Base-by-base conservation (phyloP, 2,113 vertebrate genomes). In the Orycteropus afer region DNA sequence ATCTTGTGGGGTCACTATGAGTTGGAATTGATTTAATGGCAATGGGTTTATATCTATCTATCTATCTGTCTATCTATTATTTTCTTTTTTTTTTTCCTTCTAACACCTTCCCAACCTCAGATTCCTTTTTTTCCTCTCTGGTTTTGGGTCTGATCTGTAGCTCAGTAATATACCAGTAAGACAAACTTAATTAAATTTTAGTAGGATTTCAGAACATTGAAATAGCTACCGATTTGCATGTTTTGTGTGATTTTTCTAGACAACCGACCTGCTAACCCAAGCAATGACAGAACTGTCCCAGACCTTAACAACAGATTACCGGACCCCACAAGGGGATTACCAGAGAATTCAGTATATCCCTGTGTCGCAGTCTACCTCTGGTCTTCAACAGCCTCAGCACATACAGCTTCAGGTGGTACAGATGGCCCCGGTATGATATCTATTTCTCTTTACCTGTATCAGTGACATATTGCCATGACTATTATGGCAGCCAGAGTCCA, bases 281-380 rank as follows among this genome's bases (percentile, higher is more conserved):
- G 99, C 99, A 5, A 99, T 99, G 99, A 99, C 99, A 0, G 99
- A 99, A 97, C 98, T 99, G 57, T 99, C 99, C 25, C 99, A 99
- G 98, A 99, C 99, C 3, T 98, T 99, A 94, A 99, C 99, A 1
- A 99, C 99, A 1, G 99, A 99, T 98, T 99, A 99, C 97, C 98
- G 99, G 51, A 99, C 99, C 0, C 97, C 99, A 0, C 99, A 99
- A 97, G 99, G 99, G 1, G 99, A 99, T 92, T 99, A 99, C 97
- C 99, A 99, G 98, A 98, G 99, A 67, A 99, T 99, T 96, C 99
- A 99, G 98, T 99, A 99, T 97, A 99, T 99, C 96, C 99, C 99
- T 0, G 99, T 99, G 79, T 99, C 99, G 0, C 99, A 99, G 95
- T 97, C 99, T 0, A 98, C 99, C 0, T 98, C 98, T 17, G 98